These are phyloP conservation scores for Ichneumon xanthorius DNA, from an alignment of 2,888 invertebrate genomes.

Conservation along the genomic window DNA sequence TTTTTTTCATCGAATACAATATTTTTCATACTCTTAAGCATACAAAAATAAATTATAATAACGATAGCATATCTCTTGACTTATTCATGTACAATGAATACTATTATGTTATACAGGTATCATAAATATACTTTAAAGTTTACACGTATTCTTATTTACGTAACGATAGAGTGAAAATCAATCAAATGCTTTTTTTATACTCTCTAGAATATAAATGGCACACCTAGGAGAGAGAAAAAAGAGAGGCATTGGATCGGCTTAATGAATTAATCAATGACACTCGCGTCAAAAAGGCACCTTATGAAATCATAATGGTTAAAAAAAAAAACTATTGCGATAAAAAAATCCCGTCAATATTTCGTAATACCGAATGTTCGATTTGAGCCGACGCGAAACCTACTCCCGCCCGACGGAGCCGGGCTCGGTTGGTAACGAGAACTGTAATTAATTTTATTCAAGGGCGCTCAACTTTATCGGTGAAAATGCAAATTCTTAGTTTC, in stretches of 20 bases:
- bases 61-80: conserved; percentile 80
- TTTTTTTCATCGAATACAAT: conserved; percentile 37
- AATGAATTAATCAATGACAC: conserved; percentile 49
- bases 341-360: not conserved
- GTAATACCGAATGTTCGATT: not conserved
- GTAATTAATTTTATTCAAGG: too few species aligned
- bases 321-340: conserved; percentile 17
- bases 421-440: too few species aligned
- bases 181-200: conserved; percentile 73
- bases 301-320: conserved; percentile 60
- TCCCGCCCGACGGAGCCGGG: too few species aligned
- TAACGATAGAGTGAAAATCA: conserved; percentile 73
- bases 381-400: too few species aligned
- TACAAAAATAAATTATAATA: conserved; percentile 84
- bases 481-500: too few species aligned
- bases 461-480: not conserved
- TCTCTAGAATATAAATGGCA: conserved; percentile 73
- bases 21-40: conserved; percentile 77
- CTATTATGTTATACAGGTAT: conserved; percentile 77
- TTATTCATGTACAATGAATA: conserved; percentile 82
- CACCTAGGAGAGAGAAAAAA: conserved; percentile 73
- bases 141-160: conserved; percentile 74
- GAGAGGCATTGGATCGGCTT: conserved; percentile 56
- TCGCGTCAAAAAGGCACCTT: conserved; percentile 61
- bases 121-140: conserved; percentile 75